Conservation (phyloP, 2,797 vertebrate genomes). For the Rhynchotus rufescens region DNA sequence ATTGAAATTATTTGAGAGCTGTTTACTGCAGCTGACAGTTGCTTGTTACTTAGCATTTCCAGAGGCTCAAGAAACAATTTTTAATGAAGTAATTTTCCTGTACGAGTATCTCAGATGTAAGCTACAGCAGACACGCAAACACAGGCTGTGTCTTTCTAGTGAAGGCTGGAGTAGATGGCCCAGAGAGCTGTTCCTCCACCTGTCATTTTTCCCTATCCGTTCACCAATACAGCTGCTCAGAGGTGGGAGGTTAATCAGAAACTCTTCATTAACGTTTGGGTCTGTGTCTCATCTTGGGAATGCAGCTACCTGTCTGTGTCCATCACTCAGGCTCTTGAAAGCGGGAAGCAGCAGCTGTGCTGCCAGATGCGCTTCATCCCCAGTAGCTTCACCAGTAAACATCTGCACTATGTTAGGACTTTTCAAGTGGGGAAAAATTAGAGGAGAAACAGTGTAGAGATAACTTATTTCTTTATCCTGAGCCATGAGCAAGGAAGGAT, state of each 20-base stretch:
- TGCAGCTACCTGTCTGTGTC: neutral
- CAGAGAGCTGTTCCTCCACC: neutral
- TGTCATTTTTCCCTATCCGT: neutral
- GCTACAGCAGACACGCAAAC: neutral
- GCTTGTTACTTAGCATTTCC: neutral
- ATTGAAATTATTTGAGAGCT: neutral
- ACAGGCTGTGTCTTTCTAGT: neutral
- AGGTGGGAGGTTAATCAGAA: neutral
- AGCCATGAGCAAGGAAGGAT: neutral
- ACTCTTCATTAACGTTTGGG: neutral
- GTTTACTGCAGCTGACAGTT: neutral
- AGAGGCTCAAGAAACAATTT: fast-evolving
- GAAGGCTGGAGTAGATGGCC: neutral
- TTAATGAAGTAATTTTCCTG: neutral
- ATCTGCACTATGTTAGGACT: fast-evolving
- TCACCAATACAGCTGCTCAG: neutral
- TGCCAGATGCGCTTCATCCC: neutral
- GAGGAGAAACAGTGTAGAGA: neutral
- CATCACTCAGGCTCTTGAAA: neutral
- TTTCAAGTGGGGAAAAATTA: neutral
- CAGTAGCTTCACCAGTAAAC: fast-evolving
- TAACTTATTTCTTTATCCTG: neutral
- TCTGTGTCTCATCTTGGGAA: neutral
- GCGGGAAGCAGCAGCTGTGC: fast-evolving
- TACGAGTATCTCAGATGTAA: neutral